Evolutionary conservation across 2,888 invertebrate species (phyloP), one percentile per base, ranked within the genome.

Genomic region (Emmelina monodactyla): DNA sequence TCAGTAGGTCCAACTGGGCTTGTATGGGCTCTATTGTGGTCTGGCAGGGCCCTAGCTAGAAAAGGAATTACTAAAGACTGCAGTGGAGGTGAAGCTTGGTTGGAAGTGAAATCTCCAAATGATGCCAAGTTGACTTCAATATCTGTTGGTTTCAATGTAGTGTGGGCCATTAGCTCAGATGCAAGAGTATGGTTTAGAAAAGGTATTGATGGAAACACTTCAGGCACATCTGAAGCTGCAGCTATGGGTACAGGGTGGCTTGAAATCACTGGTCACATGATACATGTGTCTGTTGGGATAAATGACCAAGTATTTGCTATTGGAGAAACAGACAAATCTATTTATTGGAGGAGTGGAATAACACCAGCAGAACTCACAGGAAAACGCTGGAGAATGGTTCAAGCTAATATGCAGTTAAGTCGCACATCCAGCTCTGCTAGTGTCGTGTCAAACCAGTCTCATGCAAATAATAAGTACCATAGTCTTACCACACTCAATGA

Each of bases 241-340:
- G 90, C 92, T 6, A 87, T 86, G 51, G 94, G 94, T 3, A 88
- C 83, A 54, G 89, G 90, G 15, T 95, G 95, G 95, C 85, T 94
- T 16, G 91, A 93, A 80, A 93, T 95, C 84, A 88, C 92, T 40
- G 93, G 92, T 31, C 86, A 88, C 60, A 90, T 95, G 85, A 83
- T 86, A 14, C 82, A 89, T 55, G 83, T 95, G 31, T 89, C 92
- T n/a, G 89, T 94, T 37, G 89, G 93, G 19, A 83, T 87, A 10
- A 92, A 92, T 69, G 94, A 95, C 72, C 94, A 95, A 83, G 88
- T 91, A 7, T 93, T 92, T 83, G 94, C 89, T 9, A 86, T 94
- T 47, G 93, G 94, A 4, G 85, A 87, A 30, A 86, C 88, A 43
- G 94, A 94, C 67, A 86, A 93, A 40, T 82, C 87, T 44, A 82